Conservation (phyloP, 2,888 invertebrate species). For the Nebria brevicollis region DNA sequence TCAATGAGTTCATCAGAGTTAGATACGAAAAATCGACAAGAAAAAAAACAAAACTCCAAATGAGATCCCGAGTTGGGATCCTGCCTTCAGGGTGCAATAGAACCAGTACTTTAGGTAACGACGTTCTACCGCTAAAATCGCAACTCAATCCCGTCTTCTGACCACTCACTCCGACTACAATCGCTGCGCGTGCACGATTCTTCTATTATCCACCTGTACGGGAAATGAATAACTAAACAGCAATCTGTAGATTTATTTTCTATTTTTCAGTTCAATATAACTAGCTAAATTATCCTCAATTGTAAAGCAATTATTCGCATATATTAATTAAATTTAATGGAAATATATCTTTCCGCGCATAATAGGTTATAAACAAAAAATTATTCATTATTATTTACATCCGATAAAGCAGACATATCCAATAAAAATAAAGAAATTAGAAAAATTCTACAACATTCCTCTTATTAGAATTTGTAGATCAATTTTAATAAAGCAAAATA, state of each 20-base stretch:
- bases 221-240: conserved; percentile 4
- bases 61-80: conserved; percentile 38
- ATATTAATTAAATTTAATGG: no score
- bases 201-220: conserved; percentile 17
- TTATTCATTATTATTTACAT: no score
- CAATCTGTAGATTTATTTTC: not conserved
- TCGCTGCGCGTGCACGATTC: not conserved
- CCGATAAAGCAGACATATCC: no score
- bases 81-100: conserved; percentile 44
- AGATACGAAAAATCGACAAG: conserved; percentile 37
- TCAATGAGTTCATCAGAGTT: conserved; percentile 45
- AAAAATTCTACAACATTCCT: no score
- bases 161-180: not conserved
- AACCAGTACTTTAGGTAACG: conserved; percentile 46
- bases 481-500: no score
- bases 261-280: not conserved
- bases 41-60: conserved; percentile 41
- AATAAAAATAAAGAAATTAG: no score
- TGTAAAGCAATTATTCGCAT: not conserved
- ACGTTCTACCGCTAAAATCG: conserved; percentile 29
- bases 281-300: not conserved
- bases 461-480: no score
- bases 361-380: no score
- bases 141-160: conserved; percentile 23
- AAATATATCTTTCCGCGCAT: no score